Base-by-base conservation (phyloP, 1,140 invertebrate species). In the Drosophila willistoni region DNA sequence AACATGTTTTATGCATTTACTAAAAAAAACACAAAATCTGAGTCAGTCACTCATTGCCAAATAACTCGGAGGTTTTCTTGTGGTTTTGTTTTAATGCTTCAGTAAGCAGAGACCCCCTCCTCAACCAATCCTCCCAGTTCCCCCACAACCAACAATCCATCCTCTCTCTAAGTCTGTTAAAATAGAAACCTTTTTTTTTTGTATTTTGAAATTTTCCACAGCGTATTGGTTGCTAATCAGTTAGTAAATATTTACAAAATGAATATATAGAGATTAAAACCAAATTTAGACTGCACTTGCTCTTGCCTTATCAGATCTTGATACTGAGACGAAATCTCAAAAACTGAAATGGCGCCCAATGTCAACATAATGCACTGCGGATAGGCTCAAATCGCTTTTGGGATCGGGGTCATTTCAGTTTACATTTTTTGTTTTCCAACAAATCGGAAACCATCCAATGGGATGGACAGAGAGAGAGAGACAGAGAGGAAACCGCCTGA, bases 211-310 rank as follows among this genome's bases (percentile, higher is more conserved):
- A 67, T 64, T 83, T 79, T 82, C 74, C 64, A 83, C 55, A 77
- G 41, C 34, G 25, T 56, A 65, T 34, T 44, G 64, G 64, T 59
- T 71, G 79, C 68, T 87, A 85, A 85, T 85, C 82, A 77, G 67
- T 56, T 71, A 34, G 75, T 72, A 82, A 85, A 85, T 87, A 87
- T 85, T 85, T 81, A 68, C 64, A 42, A 61, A 75, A 71, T 65
- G 79, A 68, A n/a, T 67, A 36, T 9, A 36, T 9, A 82, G 82
- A 84, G 82, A 84, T 84, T 85, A 85, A 36, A 54, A 47, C 68
- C 64, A 81, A 81, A 47, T 73, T 54, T 56, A 79, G 74, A 62
- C 47, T 68, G 66, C 66, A 70, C 54, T 67, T 60, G 22, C 12
- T 64, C 33, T 51, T 64, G 60, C 59, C 51, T 77, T 68, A 81